Percentiles rank a stretch among this genome's conserved stretches.
phyloP scores from a whole-genome alignment of 2,888 invertebrate species.

The Sepiola atlantica region DNA sequence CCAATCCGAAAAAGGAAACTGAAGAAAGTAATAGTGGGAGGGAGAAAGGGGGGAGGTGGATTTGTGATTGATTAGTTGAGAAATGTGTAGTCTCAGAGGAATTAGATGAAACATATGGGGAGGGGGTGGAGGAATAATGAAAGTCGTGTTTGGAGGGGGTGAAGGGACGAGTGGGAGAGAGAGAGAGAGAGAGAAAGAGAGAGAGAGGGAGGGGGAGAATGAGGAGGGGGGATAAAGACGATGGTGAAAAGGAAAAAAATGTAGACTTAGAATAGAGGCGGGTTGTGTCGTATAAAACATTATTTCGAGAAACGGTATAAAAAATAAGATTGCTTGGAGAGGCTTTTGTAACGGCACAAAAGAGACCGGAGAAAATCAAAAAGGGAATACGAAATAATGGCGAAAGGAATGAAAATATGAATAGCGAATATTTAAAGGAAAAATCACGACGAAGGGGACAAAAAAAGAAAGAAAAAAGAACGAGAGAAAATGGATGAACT shows the following conservation, averaged over 20 bases:
- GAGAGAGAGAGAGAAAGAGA: neutral
- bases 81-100: neutral
- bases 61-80: constrained; percentile 21
- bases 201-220: neutral
- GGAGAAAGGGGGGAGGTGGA: neutral
- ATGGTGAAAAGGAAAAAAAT: neutral
- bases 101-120: neutral
- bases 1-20: neutral
- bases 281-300: neutral
- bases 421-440: neutral
- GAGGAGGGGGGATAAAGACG: neutral
- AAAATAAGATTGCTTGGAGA: neutral
- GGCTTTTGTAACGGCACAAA: neutral
- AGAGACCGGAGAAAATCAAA: neutral
- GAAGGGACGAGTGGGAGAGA: neutral
- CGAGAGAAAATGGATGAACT: neutral
- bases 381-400: neutral
- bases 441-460: neutral
- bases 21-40: neutral
- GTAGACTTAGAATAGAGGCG: neutral
- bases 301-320: neutral
- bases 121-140: too few relatives aligned
- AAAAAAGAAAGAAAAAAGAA: neutral
- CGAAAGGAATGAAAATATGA: neutral
- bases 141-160: neutral